Evolutionary conservation across 2,888 invertebrate species (phyloP), one percentile per base, ranked within the genome.

Genomic region (Perizoma flavofasciatum): DNA sequence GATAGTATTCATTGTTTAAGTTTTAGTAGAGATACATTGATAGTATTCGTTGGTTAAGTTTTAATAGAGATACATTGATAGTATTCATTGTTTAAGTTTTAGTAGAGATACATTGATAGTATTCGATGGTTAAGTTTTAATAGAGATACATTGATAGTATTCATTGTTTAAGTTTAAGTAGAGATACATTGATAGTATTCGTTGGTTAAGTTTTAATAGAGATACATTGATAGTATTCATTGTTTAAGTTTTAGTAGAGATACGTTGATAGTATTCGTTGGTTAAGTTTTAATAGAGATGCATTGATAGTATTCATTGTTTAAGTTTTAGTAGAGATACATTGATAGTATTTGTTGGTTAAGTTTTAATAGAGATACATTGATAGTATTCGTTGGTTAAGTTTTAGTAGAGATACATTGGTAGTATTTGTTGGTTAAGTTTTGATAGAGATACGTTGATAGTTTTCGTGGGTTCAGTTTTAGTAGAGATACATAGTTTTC

Each of bases 161-260:
- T n/a, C n/a, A n/a, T n/a, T n/a, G n/a, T n/a, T n/a, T 58, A 33
- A 46, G 48, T 41, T 50, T 55, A 46, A 6, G 43, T 22, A 7
- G 22, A 45, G 3, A 22, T 45, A 3, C 41, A 10, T n/a, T 45
- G 32, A 45, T 22, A n/a, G n/a, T n/a, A n/a, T n/a, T n/a, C n/a
- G n/a, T n/a, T n/a, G n/a, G n/a, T n/a, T 58, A 33, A 46, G 48
- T 41, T 50, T 55, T 49, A 6, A 35, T 22, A 7, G 22, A 45
- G 3, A 22, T 45, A 3, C 41, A 10, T n/a, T 45, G 32, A 45
- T 22, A n/a, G n/a, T n/a, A n/a, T n/a, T n/a, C n/a, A n/a, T n/a
- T n/a, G n/a, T n/a, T n/a, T 58, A 33, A 46, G 48, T 41, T 50
- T 55, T 49, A 6, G 43, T 22, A 7, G 22, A 45, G 3, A 22